These are phyloP conservation scores for Gymnosoma rotundatum DNA, from an alignment of 2,888 invertebrate species.

Conservation along the genomic window DNA sequence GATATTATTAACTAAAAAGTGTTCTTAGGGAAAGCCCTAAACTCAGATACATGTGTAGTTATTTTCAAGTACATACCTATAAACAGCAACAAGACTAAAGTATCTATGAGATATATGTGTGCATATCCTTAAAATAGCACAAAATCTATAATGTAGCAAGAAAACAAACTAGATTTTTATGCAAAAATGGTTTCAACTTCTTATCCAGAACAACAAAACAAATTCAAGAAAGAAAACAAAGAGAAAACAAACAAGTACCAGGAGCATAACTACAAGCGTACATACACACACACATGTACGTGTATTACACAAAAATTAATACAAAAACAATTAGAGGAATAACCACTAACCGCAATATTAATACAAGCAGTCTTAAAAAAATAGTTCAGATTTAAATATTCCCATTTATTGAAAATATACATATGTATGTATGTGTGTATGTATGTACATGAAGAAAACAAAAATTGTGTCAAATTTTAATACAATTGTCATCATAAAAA, in stretches of 20 bases:
- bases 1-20: background rate
- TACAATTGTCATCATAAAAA: conserved; percentile 48
- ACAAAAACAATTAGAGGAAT: conserved; percentile 7
- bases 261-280: background rate
- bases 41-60: background rate
- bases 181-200: conserved; percentile 65
- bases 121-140: conserved; percentile 45
- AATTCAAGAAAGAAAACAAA: conserved; percentile 10
- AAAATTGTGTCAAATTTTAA: conserved; percentile 50
- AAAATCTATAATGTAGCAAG: conserved; percentile 59
- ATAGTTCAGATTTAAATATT: conserved; percentile 20
- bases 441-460: background rate
- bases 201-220: conserved; percentile 50
- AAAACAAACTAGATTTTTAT: conserved; percentile 67
- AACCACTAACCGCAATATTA: conserved; percentile 35
- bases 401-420: conserved; percentile 1
- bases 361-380: conserved; percentile 31
- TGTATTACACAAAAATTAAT: background rate
- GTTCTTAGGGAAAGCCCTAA: background rate
- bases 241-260: background rate
- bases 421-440: no score
- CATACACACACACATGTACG: background rate
- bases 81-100: conserved; percentile 42
- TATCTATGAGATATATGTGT: conserved; percentile 38
- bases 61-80: conserved; percentile 32